Conservation (phyloP, 2,888 invertebrate species). For the Philereme transversata region DNA sequence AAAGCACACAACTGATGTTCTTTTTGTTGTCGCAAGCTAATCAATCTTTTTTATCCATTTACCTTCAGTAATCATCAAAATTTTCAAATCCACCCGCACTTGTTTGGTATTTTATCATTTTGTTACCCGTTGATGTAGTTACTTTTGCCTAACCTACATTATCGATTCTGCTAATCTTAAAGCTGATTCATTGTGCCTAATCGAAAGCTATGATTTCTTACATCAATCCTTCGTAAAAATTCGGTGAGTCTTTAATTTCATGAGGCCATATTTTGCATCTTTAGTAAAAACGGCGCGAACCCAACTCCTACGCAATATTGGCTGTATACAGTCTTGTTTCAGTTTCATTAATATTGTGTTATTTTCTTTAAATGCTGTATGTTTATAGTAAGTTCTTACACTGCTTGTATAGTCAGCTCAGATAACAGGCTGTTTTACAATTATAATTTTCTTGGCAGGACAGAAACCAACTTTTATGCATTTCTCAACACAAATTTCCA, state of each 20-base stretch:
- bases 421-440: conserved; percentile 1
- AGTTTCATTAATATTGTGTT: conserved; percentile 1
- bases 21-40: conserved; percentile 52
- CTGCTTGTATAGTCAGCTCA: conserved; percentile 10
- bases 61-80: conserved; percentile 49
- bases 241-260: conserved; percentile 11
- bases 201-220: conserved; percentile 11
- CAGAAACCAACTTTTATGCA: no score
- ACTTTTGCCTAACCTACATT: conserved; percentile 68
- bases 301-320: conserved; percentile 23
- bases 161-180: conserved; percentile 42
- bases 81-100: conserved; percentile 26
- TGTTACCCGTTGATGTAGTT: conserved; percentile 41
- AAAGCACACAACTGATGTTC: conserved; percentile 45
- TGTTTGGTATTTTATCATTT: conserved; percentile 20
- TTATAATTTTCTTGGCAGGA: no score
- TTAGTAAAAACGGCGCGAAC: conserved; percentile 46
- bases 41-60: conserved; percentile 42
- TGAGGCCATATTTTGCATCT: conserved; percentile 27
- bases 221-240: not conserved
- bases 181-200: conserved; percentile 23
- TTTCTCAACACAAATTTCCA: no score
- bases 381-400: not conserved
- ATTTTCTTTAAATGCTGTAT: conserved; percentile 4
- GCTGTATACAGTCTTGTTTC: conserved; percentile 1